A percentile compares a stretch with the other conserved stretches of the same genome.
phyloP scores from a whole-genome alignment of 1,140 invertebrate genomes.

The Nylanderia fulva region DNA sequence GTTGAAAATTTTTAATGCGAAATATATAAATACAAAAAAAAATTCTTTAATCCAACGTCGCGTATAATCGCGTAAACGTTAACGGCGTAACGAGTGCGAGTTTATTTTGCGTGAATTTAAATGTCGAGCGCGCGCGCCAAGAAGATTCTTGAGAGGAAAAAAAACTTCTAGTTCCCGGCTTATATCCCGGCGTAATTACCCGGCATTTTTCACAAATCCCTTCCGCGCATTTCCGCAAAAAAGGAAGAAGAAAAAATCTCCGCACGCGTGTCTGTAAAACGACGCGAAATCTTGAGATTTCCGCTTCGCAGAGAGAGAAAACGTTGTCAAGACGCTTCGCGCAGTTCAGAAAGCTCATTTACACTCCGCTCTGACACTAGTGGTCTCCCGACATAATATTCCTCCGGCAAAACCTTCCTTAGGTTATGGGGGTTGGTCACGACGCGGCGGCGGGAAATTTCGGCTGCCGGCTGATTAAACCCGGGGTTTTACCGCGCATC shows the following conservation, averaged over 20 bases:
- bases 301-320: no score
- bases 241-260: no score
- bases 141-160: background rate
- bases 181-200: no score
- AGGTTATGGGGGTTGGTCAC: conserved; percentile 51
- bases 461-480: conserved; percentile 76
- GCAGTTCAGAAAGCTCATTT: conserved; percentile 29
- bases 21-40: background rate
- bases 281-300: background rate
- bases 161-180: background rate
- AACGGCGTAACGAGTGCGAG: background rate
- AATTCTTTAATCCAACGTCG: background rate
- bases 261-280: conserved; percentile 9
- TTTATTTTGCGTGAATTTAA: background rate
- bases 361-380: conserved; percentile 18
- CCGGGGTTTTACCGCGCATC: conserved; percentile 72
- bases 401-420: conserved; percentile 33
- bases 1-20: background rate
- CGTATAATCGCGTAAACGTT: background rate
- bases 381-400: conserved; percentile 30
- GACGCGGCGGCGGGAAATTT: background rate
- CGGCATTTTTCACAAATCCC: no score
- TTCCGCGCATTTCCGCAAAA: no score
- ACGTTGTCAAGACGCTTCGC: background rate
- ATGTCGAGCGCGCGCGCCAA: background rate